Conservation (phyloP, 2,797 vertebrate species). For the Lacerta viridis region DNA sequence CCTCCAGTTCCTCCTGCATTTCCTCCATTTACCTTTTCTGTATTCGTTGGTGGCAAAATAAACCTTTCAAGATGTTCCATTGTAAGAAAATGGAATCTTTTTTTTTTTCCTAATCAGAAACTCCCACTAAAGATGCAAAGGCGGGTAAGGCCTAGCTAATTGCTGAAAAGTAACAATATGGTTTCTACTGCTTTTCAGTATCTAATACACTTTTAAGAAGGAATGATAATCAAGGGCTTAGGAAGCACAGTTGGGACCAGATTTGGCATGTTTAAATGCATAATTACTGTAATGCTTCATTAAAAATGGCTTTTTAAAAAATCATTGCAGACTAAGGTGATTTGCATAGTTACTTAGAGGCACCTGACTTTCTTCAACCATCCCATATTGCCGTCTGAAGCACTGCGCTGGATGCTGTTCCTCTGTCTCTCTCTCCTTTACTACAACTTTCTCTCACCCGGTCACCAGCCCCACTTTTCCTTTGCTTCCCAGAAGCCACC, state of each 20-base stretch:
- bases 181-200: conserved; percentile 2
- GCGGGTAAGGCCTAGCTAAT: background rate
- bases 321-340: conserved; percentile 6
- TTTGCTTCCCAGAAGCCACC: background rate
- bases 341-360: background rate
- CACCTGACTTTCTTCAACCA: background rate
- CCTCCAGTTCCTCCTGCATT: background rate
- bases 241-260: background rate
- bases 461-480: background rate
- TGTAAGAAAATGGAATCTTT: background rate
- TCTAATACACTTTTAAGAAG: background rate
- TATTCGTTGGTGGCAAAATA: background rate
- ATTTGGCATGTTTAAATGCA: background rate
- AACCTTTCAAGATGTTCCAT: background rate
- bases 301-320: conserved; percentile 2
- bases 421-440: background rate
- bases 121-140: background rate
- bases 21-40: background rate
- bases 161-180: conserved; percentile 7
- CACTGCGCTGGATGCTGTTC: too few species aligned
- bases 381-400: background rate
- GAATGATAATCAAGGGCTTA: background rate
- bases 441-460: background rate
- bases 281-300: conserved; percentile 29
- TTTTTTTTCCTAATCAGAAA: background rate